Conservation (phyloP, 2,888 invertebrate genomes). For the Oligia fasciuncula region DNA sequence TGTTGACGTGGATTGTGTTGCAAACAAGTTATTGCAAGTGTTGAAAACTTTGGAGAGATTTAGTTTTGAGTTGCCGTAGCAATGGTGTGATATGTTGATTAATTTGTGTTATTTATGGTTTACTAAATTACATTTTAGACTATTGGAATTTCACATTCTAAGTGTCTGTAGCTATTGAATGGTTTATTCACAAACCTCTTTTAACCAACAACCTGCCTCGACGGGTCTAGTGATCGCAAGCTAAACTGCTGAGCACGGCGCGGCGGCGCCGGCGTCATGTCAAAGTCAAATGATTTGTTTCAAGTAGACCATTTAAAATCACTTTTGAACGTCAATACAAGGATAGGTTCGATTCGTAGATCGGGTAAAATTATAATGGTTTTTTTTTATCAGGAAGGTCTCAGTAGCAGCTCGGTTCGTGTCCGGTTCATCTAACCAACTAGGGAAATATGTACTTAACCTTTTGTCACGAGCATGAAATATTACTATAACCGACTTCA, state of each 20-base stretch:
- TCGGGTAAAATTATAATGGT: not conserved
- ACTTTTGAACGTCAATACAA: not conserved
- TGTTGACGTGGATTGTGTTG: conserved; percentile 39
- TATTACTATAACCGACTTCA: not conserved
- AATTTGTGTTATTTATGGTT: not conserved
- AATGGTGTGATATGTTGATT: not conserved
- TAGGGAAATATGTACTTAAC: not conserved
- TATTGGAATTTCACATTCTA: not conserved
- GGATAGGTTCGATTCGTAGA: not conserved
- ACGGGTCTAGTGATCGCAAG: not conserved
- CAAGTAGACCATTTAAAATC: not conserved
- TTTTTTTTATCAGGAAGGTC: not conserved
- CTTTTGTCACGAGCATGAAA: too few species aligned
- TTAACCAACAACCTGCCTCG: not conserved
- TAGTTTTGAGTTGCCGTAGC: not conserved
- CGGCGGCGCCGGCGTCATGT: not conserved
- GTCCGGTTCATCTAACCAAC: not conserved
- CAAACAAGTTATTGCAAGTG: conserved; percentile 30
- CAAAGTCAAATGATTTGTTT: not conserved
- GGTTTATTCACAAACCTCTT: not conserved
- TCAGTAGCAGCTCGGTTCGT: not conserved
- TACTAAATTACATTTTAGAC: not conserved
- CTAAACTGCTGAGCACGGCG: not conserved
- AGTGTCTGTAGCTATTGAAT: not conserved
- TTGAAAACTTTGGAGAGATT: conserved; percentile 12